These are phyloP conservation scores for Parascotia fuliginaria DNA, from an alignment of 2,888 invertebrate genomes.

Conservation along the genomic window DNA sequence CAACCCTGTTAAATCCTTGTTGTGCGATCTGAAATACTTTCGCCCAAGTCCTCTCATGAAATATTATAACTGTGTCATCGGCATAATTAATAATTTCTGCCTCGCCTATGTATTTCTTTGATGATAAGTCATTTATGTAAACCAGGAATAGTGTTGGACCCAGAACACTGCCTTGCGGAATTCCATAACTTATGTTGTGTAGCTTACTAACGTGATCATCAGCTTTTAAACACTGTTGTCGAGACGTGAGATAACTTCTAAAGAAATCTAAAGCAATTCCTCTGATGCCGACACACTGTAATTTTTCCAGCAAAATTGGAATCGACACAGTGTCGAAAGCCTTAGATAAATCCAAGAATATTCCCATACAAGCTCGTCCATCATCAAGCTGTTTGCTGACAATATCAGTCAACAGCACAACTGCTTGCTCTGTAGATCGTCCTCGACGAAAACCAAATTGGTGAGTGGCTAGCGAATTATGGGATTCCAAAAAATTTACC, in stretches of 20 bases:
- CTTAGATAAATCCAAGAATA: not conserved
- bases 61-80: not conserved
- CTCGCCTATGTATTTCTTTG: not conserved
- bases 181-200: not conserved
- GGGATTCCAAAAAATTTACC: not conserved
- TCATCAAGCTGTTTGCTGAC: not conserved
- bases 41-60: not conserved
- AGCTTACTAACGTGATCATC: not conserved
- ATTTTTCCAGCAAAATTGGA: not conserved
- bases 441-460: slow-evolving; percentile 1
- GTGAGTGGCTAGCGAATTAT: not conserved
- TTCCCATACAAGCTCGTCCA: not conserved
- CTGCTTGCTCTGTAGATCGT: not conserved
- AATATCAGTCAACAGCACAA: not conserved
- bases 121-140: not conserved
- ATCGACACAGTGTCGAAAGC: not conserved
- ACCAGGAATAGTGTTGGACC: not conserved
- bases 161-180: not conserved
- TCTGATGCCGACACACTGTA: not conserved
- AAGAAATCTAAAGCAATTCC: not conserved
- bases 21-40: not conserved
- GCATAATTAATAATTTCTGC: not conserved
- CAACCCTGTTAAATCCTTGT: not conserved
- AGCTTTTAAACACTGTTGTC: not conserved
- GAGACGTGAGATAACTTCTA: not conserved